These are phyloP conservation scores for Diuraphis noxia DNA, from an alignment of 1,140 invertebrate genomes.

Conservation along the genomic window DNA sequence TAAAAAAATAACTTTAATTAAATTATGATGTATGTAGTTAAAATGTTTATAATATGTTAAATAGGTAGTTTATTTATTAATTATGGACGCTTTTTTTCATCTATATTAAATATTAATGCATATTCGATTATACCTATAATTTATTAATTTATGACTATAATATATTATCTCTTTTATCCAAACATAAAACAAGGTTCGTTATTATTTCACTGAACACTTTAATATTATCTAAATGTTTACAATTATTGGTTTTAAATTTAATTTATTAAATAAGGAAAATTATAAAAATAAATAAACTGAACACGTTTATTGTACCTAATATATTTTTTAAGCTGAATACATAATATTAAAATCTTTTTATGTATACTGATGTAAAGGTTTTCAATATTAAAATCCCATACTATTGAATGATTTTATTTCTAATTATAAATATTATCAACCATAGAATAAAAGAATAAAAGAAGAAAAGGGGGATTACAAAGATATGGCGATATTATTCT, in stretches of 20 bases:
- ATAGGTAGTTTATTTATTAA: too few relatives aligned
- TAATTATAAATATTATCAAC: slow-evolving; percentile 4
- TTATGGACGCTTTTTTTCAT: not conserved
- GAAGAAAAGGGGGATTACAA: not conserved
- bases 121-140: not conserved
- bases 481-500: slow-evolving; percentile 18
- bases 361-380: not conserved
- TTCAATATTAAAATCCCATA: not conserved
- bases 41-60: too few relatives aligned
- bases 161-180: not conserved
- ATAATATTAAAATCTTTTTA: not conserved
- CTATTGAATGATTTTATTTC: not conserved
- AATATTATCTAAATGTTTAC: not conserved
- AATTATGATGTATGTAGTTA: too few relatives aligned
- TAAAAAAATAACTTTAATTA: too few relatives aligned
- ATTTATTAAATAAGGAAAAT: not conserved
- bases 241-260: not conserved
- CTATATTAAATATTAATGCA: too few relatives aligned
- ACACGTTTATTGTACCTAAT: not conserved
- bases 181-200: not conserved
- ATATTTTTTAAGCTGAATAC: not conserved
- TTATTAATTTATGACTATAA: too few relatives aligned
- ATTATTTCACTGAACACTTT: not conserved
- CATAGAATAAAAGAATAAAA: not conserved
- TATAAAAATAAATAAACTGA: not conserved